Conservation (phyloP, 2,888 invertebrate species). For the Diploptera punctata region DNA sequence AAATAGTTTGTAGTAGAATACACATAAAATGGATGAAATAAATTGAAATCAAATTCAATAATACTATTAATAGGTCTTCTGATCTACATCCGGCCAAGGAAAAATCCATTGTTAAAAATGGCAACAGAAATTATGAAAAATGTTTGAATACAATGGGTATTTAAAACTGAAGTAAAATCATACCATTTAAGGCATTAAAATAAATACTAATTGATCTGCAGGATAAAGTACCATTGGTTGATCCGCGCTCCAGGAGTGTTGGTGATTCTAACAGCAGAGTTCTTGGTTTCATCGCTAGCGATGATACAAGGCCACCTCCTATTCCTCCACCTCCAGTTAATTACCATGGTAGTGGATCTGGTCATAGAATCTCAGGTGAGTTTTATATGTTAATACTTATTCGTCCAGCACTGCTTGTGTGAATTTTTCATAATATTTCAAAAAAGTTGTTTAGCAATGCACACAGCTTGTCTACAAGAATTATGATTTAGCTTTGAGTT, state of each 20-base stretch:
- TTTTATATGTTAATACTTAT: neutral
- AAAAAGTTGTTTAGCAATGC: too few species aligned
- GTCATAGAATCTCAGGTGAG: slow-evolving; percentile 37
- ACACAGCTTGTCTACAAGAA: neutral
- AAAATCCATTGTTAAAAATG: too few species aligned
- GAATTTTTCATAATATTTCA: neutral
- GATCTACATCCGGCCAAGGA: too few species aligned
- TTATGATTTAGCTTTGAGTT: neutral
- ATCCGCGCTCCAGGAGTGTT: slow-evolving; percentile 22
- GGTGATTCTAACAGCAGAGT: slow-evolving; percentile 24
- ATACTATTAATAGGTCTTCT: too few species aligned
- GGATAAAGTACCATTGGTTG: slow-evolving; percentile 5
- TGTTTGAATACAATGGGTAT: too few species aligned
- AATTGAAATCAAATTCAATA: too few species aligned
- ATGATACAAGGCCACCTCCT: slow-evolving; percentile 60
- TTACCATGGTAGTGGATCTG: slow-evolving; percentile 53
- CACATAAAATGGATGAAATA: too few species aligned
- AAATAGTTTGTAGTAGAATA: too few species aligned
- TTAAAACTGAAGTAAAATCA: too few species aligned
- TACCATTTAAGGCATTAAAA: too few species aligned
- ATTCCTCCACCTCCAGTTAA: slow-evolving; percentile 70
- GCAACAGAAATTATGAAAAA: too few species aligned
- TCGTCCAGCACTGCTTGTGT: neutral
- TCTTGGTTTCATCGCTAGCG: neutral
- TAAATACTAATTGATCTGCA: too few species aligned